phyloP scores from a whole-genome alignment of 2,888 invertebrate genomes.

The Meiosimyza decipiens region DNA sequence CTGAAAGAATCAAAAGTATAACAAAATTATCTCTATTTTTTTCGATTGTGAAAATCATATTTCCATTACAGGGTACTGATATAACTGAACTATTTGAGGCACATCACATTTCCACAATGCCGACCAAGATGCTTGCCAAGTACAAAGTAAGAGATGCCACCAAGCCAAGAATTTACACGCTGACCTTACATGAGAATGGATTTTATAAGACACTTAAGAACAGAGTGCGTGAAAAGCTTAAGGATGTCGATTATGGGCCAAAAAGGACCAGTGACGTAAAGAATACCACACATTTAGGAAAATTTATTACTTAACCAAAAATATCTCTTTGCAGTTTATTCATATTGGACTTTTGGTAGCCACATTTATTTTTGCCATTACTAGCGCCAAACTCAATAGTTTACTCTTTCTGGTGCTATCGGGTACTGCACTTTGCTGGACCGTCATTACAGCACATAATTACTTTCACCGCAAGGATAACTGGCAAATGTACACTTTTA shows the following conservation, averaged over 20 bases:
- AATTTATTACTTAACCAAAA: background rate
- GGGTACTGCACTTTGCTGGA: slow-evolving; percentile 72
- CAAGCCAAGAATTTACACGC: slow-evolving; percentile 75
- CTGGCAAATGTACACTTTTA: slow-evolving; percentile 83
- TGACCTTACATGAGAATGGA: slow-evolving; percentile 79
- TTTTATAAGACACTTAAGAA: slow-evolving; percentile 79
- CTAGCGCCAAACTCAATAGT: slow-evolving; percentile 61
- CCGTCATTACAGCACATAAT: slow-evolving; percentile 77
- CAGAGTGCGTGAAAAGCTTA: slow-evolving; percentile 70
- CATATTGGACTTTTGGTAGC: slow-evolving; percentile 63
- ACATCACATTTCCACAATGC: slow-evolving; percentile 74
- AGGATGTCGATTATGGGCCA: slow-evolving; percentile 68
- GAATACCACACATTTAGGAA: background rate
- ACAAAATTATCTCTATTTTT: background rate
- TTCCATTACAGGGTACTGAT: slow-evolving; percentile 73
- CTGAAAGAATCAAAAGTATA: slow-evolving; percentile 74
- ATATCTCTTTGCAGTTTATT: slow-evolving; percentile 55
- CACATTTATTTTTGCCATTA: slow-evolving; percentile 62
- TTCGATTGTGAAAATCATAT: background rate
- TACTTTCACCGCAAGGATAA: slow-evolving; percentile 81
- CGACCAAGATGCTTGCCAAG: slow-evolving; percentile 73
- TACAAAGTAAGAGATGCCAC: slow-evolving; percentile 75
- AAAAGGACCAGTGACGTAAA: slow-evolving; percentile 61
- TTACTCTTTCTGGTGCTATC: slow-evolving; percentile 64
- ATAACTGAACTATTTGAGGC: slow-evolving; percentile 84